phyloP scores from a whole-genome alignment of 2,888 invertebrate genomes.

The Tachystola acroxantha region DNA sequence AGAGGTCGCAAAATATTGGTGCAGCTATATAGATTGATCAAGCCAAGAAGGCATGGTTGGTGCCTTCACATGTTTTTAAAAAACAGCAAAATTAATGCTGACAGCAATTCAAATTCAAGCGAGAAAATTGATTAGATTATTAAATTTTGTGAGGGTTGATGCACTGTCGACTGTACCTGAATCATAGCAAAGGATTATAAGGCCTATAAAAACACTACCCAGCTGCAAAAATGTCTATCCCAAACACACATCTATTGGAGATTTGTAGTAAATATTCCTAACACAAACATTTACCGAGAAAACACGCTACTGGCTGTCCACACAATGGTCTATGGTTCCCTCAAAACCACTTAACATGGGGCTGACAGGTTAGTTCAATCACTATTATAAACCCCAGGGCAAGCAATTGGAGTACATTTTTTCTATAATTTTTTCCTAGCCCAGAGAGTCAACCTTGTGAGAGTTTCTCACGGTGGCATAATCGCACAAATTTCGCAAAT shows the following conservation, averaged over 20 bases:
- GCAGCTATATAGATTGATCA: no score
- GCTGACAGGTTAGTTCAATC: slow-evolving; percentile 77
- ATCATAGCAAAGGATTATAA: slow-evolving; percentile 30
- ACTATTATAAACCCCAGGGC: slow-evolving; percentile 69
- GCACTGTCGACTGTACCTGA: no score
- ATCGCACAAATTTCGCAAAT: slow-evolving; percentile 31
- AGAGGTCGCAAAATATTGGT: no score
- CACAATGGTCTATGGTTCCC: slow-evolving; percentile 65
- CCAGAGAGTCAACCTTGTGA: slow-evolving; percentile 47
- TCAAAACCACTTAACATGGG: slow-evolving; percentile 77
- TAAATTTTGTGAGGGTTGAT: no score
- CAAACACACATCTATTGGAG: slow-evolving; percentile 48
- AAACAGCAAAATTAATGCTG: no score
- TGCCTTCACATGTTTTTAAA: no score
- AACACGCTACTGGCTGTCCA: slow-evolving; percentile 70
- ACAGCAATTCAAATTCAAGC: no score
- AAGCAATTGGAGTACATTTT: slow-evolving; percentile 61
- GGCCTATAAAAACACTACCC: slow-evolving; percentile 46
- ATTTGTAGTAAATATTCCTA: slow-evolving; percentile 64
- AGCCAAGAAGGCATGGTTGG: no score
- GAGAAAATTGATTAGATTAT: no score
- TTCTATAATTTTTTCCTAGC: slow-evolving; percentile 55
- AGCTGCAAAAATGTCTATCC: slow-evolving; percentile 44
- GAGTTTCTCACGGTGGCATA: slow-evolving; percentile 61
- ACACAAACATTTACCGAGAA: slow-evolving; percentile 72